phyloP scores from a whole-genome alignment of 2,797 vertebrate species.

The Callimico goeldii region DNA sequence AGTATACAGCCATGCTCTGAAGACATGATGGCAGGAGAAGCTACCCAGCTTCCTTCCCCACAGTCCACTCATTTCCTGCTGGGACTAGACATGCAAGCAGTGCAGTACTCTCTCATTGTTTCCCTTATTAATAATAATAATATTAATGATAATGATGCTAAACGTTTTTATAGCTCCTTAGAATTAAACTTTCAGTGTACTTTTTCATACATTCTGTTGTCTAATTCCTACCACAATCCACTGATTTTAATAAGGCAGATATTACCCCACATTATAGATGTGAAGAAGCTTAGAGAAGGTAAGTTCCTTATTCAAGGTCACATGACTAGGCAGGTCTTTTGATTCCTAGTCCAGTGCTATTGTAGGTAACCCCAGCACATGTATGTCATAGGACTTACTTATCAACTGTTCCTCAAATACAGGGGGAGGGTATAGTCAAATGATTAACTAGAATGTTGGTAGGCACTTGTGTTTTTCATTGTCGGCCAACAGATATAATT shows the following conservation, averaged over 20 bases:
- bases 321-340: conserved; percentile 33
- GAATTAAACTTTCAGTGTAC: conserved; percentile 51
- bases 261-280: not conserved
- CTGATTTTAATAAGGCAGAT: not conserved
- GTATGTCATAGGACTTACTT: conserved; percentile 23
- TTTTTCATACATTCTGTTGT: conserved; percentile 53
- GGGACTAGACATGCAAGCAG: conserved; percentile 77
- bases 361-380: conserved; percentile 1
- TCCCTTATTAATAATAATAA: conserved; percentile 62
- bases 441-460: conserved; percentile 42
- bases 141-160: conserved; percentile 69
- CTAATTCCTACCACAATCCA: conserved; percentile 34
- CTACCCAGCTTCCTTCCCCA: conserved; percentile 74
- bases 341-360: conserved; percentile 38
- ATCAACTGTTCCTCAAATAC: not conserved
- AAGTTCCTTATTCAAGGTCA: conserved; percentile 21
- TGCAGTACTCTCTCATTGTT: conserved; percentile 73
- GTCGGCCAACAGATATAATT: conserved; percentile 24
- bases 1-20: conserved; percentile 77
- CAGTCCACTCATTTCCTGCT: conserved; percentile 73
- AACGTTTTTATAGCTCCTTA: conserved; percentile 63
- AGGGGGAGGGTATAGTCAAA: not conserved
- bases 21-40: conserved; percentile 77
- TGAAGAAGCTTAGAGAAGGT: conserved; percentile 25
- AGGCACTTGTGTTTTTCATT: conserved; percentile 31